Base-by-base conservation (phyloP, 1,140 invertebrate genomes). In the Alviniconcha marisindica region DNA sequence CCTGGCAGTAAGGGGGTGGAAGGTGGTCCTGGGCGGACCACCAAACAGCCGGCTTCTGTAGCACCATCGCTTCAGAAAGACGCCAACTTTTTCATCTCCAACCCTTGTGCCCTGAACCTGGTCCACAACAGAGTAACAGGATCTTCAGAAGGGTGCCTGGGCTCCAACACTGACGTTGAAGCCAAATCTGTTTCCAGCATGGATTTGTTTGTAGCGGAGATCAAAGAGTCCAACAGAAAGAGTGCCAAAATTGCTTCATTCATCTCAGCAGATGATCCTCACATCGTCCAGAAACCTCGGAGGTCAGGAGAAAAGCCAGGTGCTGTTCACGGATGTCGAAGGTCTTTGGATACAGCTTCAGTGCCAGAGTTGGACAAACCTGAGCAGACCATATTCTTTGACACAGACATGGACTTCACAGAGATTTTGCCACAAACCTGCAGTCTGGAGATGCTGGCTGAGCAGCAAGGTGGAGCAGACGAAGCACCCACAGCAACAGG, bases 341-440 rank as follows among this genome's bases (percentile, higher is more conserved):
- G n/a, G n/a, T n/a, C n/a, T n/a, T n/a, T n/a, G n/a, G n/a, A n/a
- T n/a, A n/a, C n/a, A n/a, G 69, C 33, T 31, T 28, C 69, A 71
- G 69, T 1, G 36, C 1, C 28, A 12, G 69, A 48, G 44, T 40
- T 40, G 7, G 78, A 63, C 14, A 76, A 40, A 76, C 18, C 10
- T 40, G 60, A 80, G 15, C 36, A 81, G n/a, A 88, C 87, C 1
- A 54, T 82, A 28, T 87, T 83, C 51, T 87, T 88, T 42, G 85
- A 87, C 60, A 60, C 82, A 15, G 87, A 88, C 28, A 88, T 88
- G 87, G 87, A 88, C 28, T 83, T 88, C 36, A 88, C 87, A 2
- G 85, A 81, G 63, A 81, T 88, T 5, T 77, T 87, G 14, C 82
- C 85, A 71, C 63, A 42, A 33, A 69, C 76, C 51, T 69, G 54